Percentiles rank a stretch among this genome's conserved stretches.
phyloP scores from a whole-genome alignment of 2,113 vertebrate species.

The Dunckerocampus dactyliophorus region DNA sequence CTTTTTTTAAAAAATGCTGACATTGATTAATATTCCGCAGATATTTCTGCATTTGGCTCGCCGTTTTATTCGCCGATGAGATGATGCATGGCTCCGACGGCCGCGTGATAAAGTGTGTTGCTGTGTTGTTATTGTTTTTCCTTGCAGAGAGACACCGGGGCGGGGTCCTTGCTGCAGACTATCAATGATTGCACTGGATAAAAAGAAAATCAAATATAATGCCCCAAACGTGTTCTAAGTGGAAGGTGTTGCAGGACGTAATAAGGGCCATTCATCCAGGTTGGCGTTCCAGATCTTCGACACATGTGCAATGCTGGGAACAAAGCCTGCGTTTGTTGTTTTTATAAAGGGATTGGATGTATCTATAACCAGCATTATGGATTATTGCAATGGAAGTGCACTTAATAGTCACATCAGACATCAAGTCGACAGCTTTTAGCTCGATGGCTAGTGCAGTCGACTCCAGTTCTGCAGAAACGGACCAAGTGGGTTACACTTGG shows the following conservation, averaged over 20 bases:
- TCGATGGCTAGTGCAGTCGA: too few relatives aligned
- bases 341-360: neutral
- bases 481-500: too few relatives aligned
- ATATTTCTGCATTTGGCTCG: constrained; percentile 31
- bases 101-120: constrained; percentile 6
- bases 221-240: constrained; percentile 1
- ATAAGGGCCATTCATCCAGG: constrained; percentile 7
- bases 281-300: neutral
- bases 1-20: constrained; percentile 1
- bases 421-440: too few relatives aligned
- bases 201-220: neutral
- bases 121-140: neutral
- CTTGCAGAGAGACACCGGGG: neutral
- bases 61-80: constrained; percentile 16
- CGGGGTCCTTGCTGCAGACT: neutral
- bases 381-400: too few relatives aligned
- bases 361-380: too few relatives aligned
- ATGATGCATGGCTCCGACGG: constrained; percentile 10
- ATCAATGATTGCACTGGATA: constrained; percentile 1
- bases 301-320: neutral
- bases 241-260: neutral
- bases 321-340: neutral
- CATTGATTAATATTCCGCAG: constrained; percentile 35
- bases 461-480: too few relatives aligned
- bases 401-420: too few relatives aligned